phyloP scores from a whole-genome alignment of 2,797 vertebrate species.

The Pempheris klunzingeri region DNA sequence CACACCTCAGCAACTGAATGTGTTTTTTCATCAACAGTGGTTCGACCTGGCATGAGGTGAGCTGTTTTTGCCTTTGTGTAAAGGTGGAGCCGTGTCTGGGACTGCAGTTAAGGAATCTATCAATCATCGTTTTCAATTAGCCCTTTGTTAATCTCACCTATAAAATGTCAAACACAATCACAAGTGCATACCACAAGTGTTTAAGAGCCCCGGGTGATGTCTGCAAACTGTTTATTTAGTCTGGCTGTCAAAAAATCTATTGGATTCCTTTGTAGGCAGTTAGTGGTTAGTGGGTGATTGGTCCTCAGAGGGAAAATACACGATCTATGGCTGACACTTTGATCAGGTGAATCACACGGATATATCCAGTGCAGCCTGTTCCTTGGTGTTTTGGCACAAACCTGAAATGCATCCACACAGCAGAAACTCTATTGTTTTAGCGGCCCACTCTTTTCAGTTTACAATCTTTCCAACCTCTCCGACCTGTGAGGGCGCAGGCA shows the following conservation, averaged over 20 bases:
- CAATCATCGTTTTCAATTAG: slow-evolving; percentile 30
- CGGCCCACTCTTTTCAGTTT: neutral
- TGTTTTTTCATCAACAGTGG: neutral
- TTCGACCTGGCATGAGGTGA: neutral
- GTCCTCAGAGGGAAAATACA: neutral
- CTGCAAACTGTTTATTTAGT: slow-evolving; percentile 48
- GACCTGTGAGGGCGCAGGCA: neutral
- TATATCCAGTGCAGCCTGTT: neutral
- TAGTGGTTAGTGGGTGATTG: slow-evolving; percentile 11
- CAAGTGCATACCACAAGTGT: neutral
- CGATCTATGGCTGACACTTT: slow-evolving; percentile 10
- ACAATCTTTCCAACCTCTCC: neutral
- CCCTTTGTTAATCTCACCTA: slow-evolving; percentile 7
- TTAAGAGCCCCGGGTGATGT: slow-evolving; percentile 32
- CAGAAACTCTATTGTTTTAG: neutral
- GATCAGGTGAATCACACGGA: neutral
- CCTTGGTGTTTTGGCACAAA: slow-evolving; percentile 8
- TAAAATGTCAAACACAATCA: slow-evolving; percentile 19
- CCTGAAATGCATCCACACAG: slow-evolving; percentile 4
- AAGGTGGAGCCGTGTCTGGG: neutral
- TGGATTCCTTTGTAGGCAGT: too few relatives aligned
- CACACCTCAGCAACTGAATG: neutral
- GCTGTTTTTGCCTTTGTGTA: neutral
- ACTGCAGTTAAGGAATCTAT: neutral
- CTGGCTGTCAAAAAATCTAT: slow-evolving; percentile 28